These are phyloP conservation scores for Lithobates pipiens DNA, from an alignment of 2,797 vertebrate species.

Conservation along the genomic window DNA sequence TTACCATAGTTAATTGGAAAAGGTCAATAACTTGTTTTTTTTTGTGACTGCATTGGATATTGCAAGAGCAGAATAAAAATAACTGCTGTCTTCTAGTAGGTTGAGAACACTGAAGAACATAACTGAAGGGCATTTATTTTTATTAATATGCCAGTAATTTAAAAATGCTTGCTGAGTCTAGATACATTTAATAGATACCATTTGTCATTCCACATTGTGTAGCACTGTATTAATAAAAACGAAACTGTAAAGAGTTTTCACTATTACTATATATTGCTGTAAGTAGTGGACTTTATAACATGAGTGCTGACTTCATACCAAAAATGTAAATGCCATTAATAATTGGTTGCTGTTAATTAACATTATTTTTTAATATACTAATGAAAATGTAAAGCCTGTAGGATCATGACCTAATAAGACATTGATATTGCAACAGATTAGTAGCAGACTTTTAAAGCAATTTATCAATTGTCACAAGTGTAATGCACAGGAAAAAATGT, in stretches of 20 bases:
- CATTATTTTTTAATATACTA: no score
- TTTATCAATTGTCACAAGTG: no score
- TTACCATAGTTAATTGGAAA: no score
- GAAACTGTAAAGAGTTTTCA: slow-evolving; percentile 8
- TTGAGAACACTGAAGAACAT: neutral
- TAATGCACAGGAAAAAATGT: no score
- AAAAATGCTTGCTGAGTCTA: slow-evolving; percentile 33
- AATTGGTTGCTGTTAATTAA: no score
- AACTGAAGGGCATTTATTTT: slow-evolving; percentile 39
- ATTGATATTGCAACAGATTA: no score
- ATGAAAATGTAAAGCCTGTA: no score
- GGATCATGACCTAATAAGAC: no score
- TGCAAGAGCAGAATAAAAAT: no score
- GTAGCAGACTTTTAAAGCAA: no score
- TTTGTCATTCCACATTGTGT: slow-evolving; percentile 33
- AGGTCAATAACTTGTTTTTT: no score
- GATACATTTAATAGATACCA: slow-evolving; percentile 44
- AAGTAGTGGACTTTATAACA: slow-evolving; percentile 1
- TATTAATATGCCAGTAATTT: slow-evolving; percentile 53
- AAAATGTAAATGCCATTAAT: neutral
- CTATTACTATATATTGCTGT: slow-evolving; percentile 15
- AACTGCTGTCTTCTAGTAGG: neutral
- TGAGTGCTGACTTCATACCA: neutral
- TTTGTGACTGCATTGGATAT: no score
- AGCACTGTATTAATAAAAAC: slow-evolving; percentile 31